Base-by-base conservation (phyloP, 2,888 invertebrate species). In the Acanthoscelides obtectus region DNA sequence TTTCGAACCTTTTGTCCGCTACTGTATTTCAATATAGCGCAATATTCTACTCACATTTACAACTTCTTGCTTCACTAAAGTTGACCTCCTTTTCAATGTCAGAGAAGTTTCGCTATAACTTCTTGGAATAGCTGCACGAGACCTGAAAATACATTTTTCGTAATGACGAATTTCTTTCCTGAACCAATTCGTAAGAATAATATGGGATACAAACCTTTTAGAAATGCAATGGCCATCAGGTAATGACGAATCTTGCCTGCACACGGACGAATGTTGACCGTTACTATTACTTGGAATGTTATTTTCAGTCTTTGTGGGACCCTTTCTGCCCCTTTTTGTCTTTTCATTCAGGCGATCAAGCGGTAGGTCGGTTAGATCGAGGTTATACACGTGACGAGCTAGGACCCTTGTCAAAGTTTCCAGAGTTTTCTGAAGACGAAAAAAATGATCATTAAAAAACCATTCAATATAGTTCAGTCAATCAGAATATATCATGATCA, bases 361-460 rank as follows among this genome's bases (percentile, higher is more conserved):
- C 1, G 94, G 95, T 70, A 95, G 86, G 86, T 97, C 97, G 69
- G 93, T 92, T 76, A 99, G 87, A 87, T 99, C 98, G 76, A 99
- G 88, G 77, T 94, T 94, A 83, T 98, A 99, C 22, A 99, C 97
- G 84, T 98, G 97, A 20, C 97, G 90, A 0, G 98, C 97, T 72
- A 99, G 88, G 64, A 99, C 98, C 75, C 98, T 89, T 0, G 98
- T 99, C 77, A 99, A 85, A 0, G 97, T 98, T 83, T 98, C 98
- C 91, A 99, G 92, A n/a, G 96, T 97, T 92, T 97, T 97, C 92
- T 95, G 78, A 64, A 79, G 76, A 64, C 63, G 19, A 19, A 63
- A 8, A 63, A n/a, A n/a, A n/a, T n/a, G n/a, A n/a, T n/a, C n/a
- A n/a, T n/a, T n/a, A n/a, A n/a, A n/a, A n/a, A n/a, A n/a, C n/a